Conservation (phyloP, 2,113 vertebrate species). For the Rhinoderma darwinii region DNA sequence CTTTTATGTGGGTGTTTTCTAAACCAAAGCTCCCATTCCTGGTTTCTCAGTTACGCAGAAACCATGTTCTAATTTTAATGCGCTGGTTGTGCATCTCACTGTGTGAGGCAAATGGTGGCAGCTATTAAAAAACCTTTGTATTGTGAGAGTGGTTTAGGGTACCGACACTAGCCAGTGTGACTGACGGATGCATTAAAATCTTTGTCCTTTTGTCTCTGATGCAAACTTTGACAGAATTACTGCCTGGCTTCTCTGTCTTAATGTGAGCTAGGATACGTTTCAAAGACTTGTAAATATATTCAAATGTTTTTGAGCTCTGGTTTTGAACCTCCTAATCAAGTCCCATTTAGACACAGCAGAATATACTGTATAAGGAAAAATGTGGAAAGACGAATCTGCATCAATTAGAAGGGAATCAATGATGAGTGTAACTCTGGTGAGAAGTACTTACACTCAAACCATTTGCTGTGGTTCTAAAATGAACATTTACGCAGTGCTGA, state of each 20-base stretch:
- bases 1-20: constrained; percentile 65
- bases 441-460: no score
- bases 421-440: no score
- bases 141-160: constrained; percentile 54
- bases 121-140: constrained; percentile 62
- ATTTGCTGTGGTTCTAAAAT: no score
- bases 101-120: constrained; percentile 66
- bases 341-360: not conserved
- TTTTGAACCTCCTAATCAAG: not conserved
- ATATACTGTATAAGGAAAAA: not conserved
- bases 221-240: constrained; percentile 16
- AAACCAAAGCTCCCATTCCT: constrained; percentile 65
- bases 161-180: constrained; percentile 52
- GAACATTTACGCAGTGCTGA: no score
- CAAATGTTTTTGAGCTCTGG: not conserved
- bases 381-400: no score
- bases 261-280: not conserved
- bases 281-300: constrained; percentile 13
- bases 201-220: not conserved
- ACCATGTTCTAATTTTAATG: constrained; percentile 63
- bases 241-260: constrained; percentile 4
- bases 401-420: no score
- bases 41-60: constrained; percentile 45
- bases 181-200: constrained; percentile 61
- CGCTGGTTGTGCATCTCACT: constrained; percentile 66